Percentiles rank a stretch among this genome's conserved stretches.
phyloP scores from a whole-genome alignment of 2,113 vertebrate species.

The Rhombomys opimus region DNA sequence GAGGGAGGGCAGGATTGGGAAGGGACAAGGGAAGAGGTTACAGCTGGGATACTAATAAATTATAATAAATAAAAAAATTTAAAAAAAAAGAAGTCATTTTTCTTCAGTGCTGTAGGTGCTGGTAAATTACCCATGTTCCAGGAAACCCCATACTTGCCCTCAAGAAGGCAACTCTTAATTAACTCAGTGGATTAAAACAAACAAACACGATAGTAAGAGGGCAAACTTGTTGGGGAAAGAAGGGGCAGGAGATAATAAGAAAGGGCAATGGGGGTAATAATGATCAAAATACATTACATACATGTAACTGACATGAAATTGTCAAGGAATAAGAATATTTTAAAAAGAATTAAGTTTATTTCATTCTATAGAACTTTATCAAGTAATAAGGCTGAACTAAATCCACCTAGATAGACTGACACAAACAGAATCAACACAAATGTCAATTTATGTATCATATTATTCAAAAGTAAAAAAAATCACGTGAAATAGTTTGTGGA shows the following conservation, averaged over 20 bases:
- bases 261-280: too few relatives aligned
- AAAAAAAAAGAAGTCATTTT: background rate
- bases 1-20: too few relatives aligned
- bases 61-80: too few relatives aligned
- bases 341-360: background rate
- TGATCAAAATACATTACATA: background rate
- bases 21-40: too few relatives aligned
- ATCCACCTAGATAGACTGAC: background rate
- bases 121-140: background rate
- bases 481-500: background rate
- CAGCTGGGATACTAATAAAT: too few relatives aligned
- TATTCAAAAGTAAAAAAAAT: constrained; percentile 31
- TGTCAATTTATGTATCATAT: background rate
- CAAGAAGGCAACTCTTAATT: background rate
- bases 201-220: too few relatives aligned
- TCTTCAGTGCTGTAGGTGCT: background rate
- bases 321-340: background rate
- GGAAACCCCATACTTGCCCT: background rate
- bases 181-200: background rate
- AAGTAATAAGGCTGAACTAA: constrained; percentile 14
- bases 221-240: background rate
- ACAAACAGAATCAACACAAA: constrained; percentile 29
- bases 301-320: background rate
- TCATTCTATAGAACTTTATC: constrained; percentile 34
- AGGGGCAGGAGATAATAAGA: background rate